Base-by-base conservation (phyloP, 2,797 vertebrate species). In the Zalophus californianus region DNA sequence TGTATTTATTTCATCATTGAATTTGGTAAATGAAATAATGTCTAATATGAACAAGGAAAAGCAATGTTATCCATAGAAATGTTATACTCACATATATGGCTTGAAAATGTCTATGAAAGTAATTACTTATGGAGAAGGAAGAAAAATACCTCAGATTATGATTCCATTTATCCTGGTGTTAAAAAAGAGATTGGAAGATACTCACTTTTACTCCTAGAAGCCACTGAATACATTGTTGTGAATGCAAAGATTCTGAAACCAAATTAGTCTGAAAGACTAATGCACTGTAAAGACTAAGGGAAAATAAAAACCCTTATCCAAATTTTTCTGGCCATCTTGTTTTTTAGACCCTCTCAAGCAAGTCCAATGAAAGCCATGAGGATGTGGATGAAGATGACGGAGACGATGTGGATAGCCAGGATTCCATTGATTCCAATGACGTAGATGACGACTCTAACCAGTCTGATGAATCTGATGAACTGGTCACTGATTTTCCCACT, bases 391-490 rank as follows among this genome's bases (percentile, higher is more conserved):
- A 98, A 0, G 86, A 97, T 0, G 96, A 98, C 1, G 48, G n/a
- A 0, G 95, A 97, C 14, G 85, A 92, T 0, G 16, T 20, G 15
- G 85, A 98, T 0, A 88, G 86, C 75, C 90, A 86, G 41, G 97
- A 97, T 35, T 64, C 90, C 5, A 25, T 91, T 0, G 97, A 98
- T 56, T 98, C 98, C 5, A 82, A 98, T 0, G 98, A 99, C 60
- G 96, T 96, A 0, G 93, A 96, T 41, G 96, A 98, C 0, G 96
- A 97, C 13, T 7, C 93, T 3, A 54, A 95, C 32, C 72, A 83
- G 14, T 97, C 97, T 0, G 98, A 99, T 44, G 99, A 99, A 70
- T 99, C 98, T 0, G 97, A 98, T 5, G 99, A 99, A 84, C 2
- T 62, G 13, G 4, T 79, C 94, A 98, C 98, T 0, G 15, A 50